These are phyloP conservation scores for Boleophthalmus pectinirostris DNA, from an alignment of 2,113 vertebrate species.

Conservation along the genomic window DNA sequence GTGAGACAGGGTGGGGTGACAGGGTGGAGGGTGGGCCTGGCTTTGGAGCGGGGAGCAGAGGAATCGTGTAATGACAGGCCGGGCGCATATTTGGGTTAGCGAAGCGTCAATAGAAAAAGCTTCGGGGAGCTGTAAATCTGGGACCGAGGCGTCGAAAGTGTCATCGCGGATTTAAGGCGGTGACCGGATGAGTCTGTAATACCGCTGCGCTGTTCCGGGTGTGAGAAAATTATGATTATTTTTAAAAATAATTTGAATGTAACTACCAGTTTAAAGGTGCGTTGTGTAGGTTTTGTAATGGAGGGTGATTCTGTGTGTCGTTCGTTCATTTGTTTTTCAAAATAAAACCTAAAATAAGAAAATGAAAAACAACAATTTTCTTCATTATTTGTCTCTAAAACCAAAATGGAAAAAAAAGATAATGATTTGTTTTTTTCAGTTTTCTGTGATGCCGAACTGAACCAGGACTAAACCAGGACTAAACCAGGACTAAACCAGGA, in stretches of 20 bases:
- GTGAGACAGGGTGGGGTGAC: too few species aligned
- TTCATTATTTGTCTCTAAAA: too few species aligned
- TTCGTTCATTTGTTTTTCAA: too few species aligned
- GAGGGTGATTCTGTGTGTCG: too few species aligned
- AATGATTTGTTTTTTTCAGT: too few species aligned
- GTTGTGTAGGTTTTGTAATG: too few species aligned
- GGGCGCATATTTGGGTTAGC: not conserved
- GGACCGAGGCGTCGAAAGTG: not conserved
- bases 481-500: too few species aligned
- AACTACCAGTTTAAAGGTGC: not conserved
- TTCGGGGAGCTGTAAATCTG: conserved; percentile 8
- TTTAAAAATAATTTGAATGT: not conserved
- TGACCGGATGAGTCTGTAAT: not conserved
- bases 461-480: too few species aligned
- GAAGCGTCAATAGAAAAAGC: conserved; percentile 7
- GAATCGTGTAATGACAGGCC: conserved; percentile 31
- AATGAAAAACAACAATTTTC: too few species aligned
- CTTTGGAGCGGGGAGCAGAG: not conserved
- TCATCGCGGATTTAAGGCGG: not conserved
- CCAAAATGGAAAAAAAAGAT: too few species aligned
- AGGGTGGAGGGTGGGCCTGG: conserved; percentile 20
- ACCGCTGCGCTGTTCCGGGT: not conserved
- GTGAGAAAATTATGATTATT: not conserved
- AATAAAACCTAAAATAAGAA: too few species aligned
- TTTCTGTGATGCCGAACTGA: too few species aligned